phyloP scores from a whole-genome alignment of 2,113 vertebrate species.

The Garra rufa region DNA sequence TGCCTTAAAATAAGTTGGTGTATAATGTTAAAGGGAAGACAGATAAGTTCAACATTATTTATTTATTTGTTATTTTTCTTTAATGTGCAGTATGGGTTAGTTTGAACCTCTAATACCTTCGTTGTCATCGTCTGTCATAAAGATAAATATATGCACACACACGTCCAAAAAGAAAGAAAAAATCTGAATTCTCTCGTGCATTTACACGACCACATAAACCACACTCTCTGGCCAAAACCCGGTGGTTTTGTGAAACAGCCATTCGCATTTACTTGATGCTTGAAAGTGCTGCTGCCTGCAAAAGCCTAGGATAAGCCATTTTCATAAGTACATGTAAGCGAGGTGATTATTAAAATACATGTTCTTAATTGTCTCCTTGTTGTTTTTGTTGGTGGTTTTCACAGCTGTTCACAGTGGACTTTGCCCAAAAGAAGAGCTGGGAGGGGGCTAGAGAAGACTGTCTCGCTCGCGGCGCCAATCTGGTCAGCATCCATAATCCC shows the following conservation, averaged over 20 bases:
- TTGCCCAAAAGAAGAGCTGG: conserved; percentile 77
- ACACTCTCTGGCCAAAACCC: no score
- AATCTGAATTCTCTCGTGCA: no score
- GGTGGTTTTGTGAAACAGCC: no score
- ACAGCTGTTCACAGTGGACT: conserved; percentile 76
- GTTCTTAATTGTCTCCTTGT: background rate
- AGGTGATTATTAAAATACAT: background rate
- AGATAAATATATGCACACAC: no score
- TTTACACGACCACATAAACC: no score
- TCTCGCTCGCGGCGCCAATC: conserved; percentile 66
- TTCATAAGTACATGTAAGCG: background rate
- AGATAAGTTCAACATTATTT: background rate
- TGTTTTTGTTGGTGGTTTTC: background rate
- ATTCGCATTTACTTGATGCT: background rate
- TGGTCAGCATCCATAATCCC: conserved; percentile 76
- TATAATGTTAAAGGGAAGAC: background rate
- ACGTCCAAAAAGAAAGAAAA: no score
- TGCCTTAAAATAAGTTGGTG: background rate
- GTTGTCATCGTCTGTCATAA: background rate
- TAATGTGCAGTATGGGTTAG: background rate
- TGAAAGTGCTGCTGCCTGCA: background rate
- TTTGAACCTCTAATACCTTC: background rate
- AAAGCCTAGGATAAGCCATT: background rate
- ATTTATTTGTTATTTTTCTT: no score
- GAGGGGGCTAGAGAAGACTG: conserved; percentile 72